These are phyloP conservation scores for Xanthia togata DNA, from an alignment of 2,888 invertebrate genomes.

Conservation along the genomic window DNA sequence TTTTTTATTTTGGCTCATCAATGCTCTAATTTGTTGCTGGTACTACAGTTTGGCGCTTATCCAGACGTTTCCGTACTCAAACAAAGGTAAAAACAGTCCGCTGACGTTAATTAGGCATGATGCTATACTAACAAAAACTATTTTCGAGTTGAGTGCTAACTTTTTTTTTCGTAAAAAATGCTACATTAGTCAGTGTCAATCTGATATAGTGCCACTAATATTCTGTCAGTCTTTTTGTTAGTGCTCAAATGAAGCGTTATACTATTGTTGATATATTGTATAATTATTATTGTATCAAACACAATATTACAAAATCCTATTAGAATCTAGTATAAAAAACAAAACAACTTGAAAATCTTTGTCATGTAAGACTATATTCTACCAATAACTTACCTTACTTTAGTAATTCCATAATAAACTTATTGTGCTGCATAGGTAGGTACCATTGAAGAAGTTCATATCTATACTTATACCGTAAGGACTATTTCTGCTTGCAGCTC, in stretches of 20 bases:
- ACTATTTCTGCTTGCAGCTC: too few relatives aligned
- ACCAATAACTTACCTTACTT: not conserved
- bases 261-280: constrained; percentile 1
- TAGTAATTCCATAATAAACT: not conserved
- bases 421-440: not conserved
- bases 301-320: not conserved
- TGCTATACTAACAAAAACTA: constrained; percentile 61
- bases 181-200: constrained; percentile 36
- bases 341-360: constrained; percentile 1
- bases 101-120: constrained; percentile 70
- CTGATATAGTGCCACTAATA: constrained; percentile 25
- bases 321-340: constrained; percentile 22
- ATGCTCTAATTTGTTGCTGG: constrained; percentile 68
- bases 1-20: constrained; percentile 62
- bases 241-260: not conserved
- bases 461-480: too few relatives aligned
- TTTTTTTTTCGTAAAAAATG: constrained; percentile 32
- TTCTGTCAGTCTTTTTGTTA: constrained; percentile 17
- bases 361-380: constrained; percentile 2
- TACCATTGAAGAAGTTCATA: too few relatives aligned
- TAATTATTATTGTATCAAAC: not conserved
- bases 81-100: constrained; percentile 74
- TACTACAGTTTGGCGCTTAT: constrained; percentile 75
- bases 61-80: constrained; percentile 72
- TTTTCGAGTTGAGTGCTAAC: constrained; percentile 39